Evolutionary conservation across 2,797 vertebrate genomes (phyloP), one percentile per base, ranked within the genome.

Genomic region (Eulemur rubriventer): DNA sequence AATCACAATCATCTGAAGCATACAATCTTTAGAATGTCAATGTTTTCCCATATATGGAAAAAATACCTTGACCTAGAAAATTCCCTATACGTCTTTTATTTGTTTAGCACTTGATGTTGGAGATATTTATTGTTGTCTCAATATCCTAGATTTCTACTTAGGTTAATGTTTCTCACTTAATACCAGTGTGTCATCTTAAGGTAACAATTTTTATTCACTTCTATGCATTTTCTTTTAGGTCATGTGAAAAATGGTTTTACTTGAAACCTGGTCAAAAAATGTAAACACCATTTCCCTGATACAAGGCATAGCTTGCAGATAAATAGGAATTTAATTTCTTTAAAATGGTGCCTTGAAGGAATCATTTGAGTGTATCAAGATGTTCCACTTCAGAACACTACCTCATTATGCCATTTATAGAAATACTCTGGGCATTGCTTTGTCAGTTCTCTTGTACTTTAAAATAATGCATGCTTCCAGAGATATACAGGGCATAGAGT

Each of bases 361-460:
- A 96, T 83, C 78, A 79, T 26, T 96, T 98, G 95, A 97, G 97
- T 98, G 94, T 92, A 95, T 97, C 96, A 98, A 98, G 96, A 98
- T 98, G 97, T 96, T 98, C 96, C 94, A 93, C 96, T 98, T 98
- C 98, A 98, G 82, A 97, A 96, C 95, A 96, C 97, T 95, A 63
- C 91, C 96, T 91, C 88, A 96, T 86, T 92, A 76, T 97, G 96
- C 96, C 98, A 98, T 98, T 98, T 98, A 97, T 83, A 96, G 87
- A 96, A 95, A 87, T 94, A 98, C 97, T 97, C 89, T 91, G 98
- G 98, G 98, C 98, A 93, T 98, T 97, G 76, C 69, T 98, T 97
- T 98, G 98, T 98, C 97, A 97, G 0, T 93, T 98, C 93, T 96
- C 95, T 92, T 97, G 76, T 98, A 93, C 97, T 98, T 98, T 97